Percentiles rank a stretch among this genome's conserved stretches.
phyloP scores from a whole-genome alignment of 1,140 invertebrate species.

The Ceratina calcarata region DNA sequence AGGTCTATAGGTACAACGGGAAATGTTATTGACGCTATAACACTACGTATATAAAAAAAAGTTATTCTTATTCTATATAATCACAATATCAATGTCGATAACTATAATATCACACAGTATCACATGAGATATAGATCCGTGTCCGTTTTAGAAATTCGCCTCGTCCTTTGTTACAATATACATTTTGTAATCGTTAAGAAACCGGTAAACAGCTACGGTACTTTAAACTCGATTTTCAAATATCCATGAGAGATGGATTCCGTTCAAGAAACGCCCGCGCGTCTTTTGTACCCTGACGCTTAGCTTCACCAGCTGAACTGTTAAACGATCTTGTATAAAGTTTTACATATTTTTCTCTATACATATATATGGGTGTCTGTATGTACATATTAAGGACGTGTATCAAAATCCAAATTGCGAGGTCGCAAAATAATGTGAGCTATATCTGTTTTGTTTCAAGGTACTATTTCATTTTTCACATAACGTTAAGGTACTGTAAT shows the following conservation, averaged over 20 bases:
- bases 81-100: slow-evolving; percentile 20
- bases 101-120: slow-evolving; percentile 51
- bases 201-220: neutral
- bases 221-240: neutral
- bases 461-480: too few species aligned
- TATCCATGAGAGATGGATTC: slow-evolving; percentile 18
- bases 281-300: neutral
- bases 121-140: slow-evolving; percentile 28
- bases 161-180: neutral
- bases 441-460: neutral
- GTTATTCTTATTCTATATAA: slow-evolving; percentile 19
- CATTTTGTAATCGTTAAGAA: neutral
- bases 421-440: neutral
- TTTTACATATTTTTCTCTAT: neutral
- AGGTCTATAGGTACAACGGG: too few species aligned
- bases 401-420: neutral
- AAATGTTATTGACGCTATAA: neutral
- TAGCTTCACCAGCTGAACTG: neutral
- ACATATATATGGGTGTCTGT: neutral
- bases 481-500: neutral
- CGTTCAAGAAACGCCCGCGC: slow-evolving; percentile 13
- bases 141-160: slow-evolving; percentile 4
- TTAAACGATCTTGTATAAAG: neutral
- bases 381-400: neutral
- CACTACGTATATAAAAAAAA: slow-evolving; percentile 15